These are phyloP conservation scores for Hanleya hanleyi DNA, from an alignment of 2,888 invertebrate genomes.

Conservation along the genomic window DNA sequence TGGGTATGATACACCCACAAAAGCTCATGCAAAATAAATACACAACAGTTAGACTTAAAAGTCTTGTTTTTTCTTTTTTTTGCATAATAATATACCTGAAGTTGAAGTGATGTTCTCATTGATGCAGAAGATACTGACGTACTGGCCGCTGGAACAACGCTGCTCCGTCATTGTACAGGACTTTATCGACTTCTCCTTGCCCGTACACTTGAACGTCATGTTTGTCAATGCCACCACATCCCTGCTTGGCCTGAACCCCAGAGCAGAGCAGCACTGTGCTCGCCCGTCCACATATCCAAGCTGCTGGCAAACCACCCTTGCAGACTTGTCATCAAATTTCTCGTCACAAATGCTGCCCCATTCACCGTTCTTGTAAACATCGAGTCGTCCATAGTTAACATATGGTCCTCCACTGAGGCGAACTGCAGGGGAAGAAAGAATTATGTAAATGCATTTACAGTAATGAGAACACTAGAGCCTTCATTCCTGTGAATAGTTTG, in stretches of 20 bases:
- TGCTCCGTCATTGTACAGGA: constrained; percentile 33
- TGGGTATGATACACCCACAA: no score
- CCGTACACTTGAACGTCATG: constrained; percentile 40
- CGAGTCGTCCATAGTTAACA: constrained; percentile 79
- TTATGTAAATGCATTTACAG: no score
- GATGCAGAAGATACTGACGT: background rate
- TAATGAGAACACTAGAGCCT: no score
- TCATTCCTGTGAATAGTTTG: no score
- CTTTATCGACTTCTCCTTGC: constrained; percentile 37
- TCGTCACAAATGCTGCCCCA: constrained; percentile 87
- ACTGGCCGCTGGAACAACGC: background rate
- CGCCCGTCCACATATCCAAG: constrained; percentile 76
- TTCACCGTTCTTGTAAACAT: constrained; percentile 80
- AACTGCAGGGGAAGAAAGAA: background rate
- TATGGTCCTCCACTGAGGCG: background rate
- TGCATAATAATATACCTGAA: background rate
- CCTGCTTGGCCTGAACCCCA: constrained; percentile 16
- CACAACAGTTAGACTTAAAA: no score
- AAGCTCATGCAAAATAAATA: no score
- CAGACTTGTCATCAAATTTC: constrained; percentile 80
- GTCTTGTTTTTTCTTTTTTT: no score
- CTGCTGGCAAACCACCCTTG: constrained; percentile 81
- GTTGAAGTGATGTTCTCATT: background rate
- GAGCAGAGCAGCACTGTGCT: constrained; percentile 42
- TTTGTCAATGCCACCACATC: background rate